Conservation (phyloP, 2,797 vertebrate species). For the Enteromius afrohamiltoni region DNA sequence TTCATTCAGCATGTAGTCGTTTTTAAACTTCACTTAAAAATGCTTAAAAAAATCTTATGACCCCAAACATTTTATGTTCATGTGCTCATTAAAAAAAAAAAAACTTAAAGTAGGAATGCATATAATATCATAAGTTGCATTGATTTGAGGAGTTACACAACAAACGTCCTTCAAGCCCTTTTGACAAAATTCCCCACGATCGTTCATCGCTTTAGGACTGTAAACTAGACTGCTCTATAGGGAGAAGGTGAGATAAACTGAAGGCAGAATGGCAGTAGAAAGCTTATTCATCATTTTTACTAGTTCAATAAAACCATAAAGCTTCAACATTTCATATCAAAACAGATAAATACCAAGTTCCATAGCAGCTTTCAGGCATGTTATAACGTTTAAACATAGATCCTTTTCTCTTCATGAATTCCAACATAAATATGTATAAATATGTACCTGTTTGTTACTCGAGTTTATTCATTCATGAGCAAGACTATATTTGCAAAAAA, state of each 20-base stretch:
- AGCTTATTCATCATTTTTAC: neutral
- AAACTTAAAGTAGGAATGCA: neutral
- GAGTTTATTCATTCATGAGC: neutral
- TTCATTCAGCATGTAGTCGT: too few relatives aligned
- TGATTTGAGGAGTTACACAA: neutral
- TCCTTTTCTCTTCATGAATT: neutral
- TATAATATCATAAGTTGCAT: neutral
- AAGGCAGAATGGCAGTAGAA: neutral
- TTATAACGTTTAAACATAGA: neutral
- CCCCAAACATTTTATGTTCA: too few relatives aligned
- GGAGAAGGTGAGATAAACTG: neutral
- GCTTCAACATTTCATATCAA: neutral
- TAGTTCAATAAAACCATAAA: neutral
- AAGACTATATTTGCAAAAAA: slow-evolving; percentile 65
- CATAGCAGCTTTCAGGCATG: neutral
- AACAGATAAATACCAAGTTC: neutral
- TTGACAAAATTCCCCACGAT: neutral
- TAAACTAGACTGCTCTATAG: neutral
- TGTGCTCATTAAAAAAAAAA: neutral
- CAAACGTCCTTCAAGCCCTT: neutral
- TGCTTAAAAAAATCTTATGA: too few relatives aligned
- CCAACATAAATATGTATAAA: slow-evolving; percentile 4
- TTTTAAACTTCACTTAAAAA: too few relatives aligned
- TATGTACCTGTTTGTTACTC: neutral
- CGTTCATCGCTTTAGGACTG: neutral